Evolutionary conservation across 2,888 invertebrate genomes (phyloP).

Genomic region (Hololepta plana): DNA sequence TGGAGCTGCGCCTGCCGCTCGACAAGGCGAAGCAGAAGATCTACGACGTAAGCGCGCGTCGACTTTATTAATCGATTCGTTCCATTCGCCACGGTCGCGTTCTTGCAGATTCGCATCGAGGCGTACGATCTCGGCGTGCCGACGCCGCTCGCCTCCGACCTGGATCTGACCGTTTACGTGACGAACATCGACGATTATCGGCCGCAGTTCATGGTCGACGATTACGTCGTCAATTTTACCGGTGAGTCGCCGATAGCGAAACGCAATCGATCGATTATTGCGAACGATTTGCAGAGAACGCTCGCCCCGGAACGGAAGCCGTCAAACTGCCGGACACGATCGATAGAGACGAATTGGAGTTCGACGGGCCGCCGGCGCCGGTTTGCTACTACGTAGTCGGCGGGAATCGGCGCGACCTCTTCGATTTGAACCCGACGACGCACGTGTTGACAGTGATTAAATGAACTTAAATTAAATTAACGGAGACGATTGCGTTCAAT

Average conservation of each 20-base stretch:
- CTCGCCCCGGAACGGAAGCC: conserved; percentile 42
- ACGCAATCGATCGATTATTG: no score
- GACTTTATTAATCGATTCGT: conserved; percentile 2
- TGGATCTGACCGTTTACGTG: conserved; percentile 75
- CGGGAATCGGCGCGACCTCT: conserved; percentile 57
- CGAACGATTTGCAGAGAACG: conserved; percentile 39
- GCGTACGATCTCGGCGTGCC: conserved; percentile 80
- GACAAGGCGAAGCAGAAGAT: conserved; percentile 73
- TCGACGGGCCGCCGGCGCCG: conserved; percentile 54
- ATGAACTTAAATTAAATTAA: no score
- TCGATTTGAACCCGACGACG: conserved; percentile 50
- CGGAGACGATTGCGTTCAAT: not conserved
- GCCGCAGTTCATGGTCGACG: conserved; percentile 63
- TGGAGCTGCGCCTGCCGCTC: conserved; percentile 51
- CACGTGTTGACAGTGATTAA: conserved; percentile 45
- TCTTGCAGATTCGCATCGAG: conserved; percentile 62
- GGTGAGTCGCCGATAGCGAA: no score
- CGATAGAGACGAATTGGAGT: conserved; percentile 71
- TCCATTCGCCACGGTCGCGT: conserved; percentile 3
- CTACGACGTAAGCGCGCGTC: conserved; percentile 49
- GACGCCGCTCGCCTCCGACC: conserved; percentile 68
- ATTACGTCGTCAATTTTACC: conserved; percentile 55
- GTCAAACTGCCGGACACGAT: conserved; percentile 61
- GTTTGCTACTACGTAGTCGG: conserved; percentile 89
- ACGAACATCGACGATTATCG: conserved; percentile 79